Evolutionary conservation across 2,888 invertebrate genomes (phyloP).

Genomic region (Cephus runcator): DNA sequence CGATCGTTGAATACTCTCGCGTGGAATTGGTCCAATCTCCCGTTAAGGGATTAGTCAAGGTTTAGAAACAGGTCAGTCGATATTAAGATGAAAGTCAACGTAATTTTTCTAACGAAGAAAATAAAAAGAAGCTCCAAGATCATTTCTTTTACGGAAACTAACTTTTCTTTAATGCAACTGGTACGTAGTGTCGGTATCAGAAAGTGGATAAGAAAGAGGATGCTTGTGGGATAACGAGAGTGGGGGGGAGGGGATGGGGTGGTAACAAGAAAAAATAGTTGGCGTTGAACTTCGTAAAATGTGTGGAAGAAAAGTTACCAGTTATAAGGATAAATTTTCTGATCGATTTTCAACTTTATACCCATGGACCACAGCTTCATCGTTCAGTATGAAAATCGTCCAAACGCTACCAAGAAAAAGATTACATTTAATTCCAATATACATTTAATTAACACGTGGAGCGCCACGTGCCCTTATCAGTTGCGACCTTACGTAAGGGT

Average conservation of each 20-base stretch:
- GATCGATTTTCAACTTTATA: conserved; percentile 13
- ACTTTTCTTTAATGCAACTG: neutral
- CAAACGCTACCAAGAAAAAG: too few species aligned
- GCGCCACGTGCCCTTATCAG: too few species aligned
- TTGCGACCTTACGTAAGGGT: too few species aligned
- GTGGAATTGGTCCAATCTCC: neutral
- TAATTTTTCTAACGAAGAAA: too few species aligned
- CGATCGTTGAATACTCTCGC: neutral
- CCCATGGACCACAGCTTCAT: neutral
- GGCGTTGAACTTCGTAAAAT: neutral
- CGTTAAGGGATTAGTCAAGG: neutral
- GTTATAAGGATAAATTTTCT: conserved; percentile 5
- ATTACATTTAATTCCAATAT: too few species aligned
- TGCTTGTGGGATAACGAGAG: too few species aligned
- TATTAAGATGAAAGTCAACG: too few species aligned
- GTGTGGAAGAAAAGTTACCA: neutral
- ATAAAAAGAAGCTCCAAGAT: too few species aligned
- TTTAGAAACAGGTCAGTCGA: neutral
- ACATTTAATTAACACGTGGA: too few species aligned
- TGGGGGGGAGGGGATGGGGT: neutral
- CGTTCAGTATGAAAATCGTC: too few species aligned
- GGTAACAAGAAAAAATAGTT: neutral
- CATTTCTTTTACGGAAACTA: neutral
- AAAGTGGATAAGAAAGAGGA: neutral
- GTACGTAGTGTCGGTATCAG: neutral